Conservation (phyloP, 92 coral and sea anemone genomes). For the Paramuricea clavata region DNA sequence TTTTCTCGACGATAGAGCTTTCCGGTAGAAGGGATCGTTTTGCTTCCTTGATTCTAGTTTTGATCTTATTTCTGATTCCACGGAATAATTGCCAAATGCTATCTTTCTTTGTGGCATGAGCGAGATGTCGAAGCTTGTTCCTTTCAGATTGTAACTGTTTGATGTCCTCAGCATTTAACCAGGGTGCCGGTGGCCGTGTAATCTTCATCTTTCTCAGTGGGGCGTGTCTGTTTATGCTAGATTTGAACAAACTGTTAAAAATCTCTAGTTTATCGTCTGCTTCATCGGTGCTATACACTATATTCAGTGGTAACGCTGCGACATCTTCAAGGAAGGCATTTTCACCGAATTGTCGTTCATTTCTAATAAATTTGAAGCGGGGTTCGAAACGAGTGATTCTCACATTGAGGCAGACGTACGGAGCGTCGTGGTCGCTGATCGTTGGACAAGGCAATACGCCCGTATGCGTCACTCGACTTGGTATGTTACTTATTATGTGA, state of each 20-base stretch:
- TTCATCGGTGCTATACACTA: background rate
- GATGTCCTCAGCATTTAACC: constrained; percentile 34
- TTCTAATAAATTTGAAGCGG: background rate
- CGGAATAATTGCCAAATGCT: constrained; percentile 22
- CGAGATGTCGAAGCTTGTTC: constrained; percentile 35
- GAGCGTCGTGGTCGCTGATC: constrained; percentile 33
- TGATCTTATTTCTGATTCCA: constrained; percentile 36
- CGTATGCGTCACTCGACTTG: background rate
- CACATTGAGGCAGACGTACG: too few relatives aligned
- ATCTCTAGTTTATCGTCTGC: background rate
- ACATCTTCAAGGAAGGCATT: constrained; percentile 20
- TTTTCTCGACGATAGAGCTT: constrained; percentile 33
- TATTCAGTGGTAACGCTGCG: too few relatives aligned
- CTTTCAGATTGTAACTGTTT: constrained; percentile 23
- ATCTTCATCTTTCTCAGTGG: constrained; percentile 12
- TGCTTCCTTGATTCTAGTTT: constrained; percentile 35
- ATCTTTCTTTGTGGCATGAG: constrained; percentile 33
- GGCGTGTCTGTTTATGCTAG: background rate
- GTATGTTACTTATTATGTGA: too few relatives aligned
- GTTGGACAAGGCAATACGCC: constrained; percentile 33
- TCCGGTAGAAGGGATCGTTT: constrained; percentile 44
- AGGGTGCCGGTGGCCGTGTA: constrained; percentile 49
- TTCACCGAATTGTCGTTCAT: constrained; percentile 15
- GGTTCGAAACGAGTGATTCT: constrained; percentile 14
- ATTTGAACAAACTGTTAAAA: background rate